Evolutionary conservation across 2,797 vertebrate species (phyloP).

Genomic region (Esox lucius): DNA sequence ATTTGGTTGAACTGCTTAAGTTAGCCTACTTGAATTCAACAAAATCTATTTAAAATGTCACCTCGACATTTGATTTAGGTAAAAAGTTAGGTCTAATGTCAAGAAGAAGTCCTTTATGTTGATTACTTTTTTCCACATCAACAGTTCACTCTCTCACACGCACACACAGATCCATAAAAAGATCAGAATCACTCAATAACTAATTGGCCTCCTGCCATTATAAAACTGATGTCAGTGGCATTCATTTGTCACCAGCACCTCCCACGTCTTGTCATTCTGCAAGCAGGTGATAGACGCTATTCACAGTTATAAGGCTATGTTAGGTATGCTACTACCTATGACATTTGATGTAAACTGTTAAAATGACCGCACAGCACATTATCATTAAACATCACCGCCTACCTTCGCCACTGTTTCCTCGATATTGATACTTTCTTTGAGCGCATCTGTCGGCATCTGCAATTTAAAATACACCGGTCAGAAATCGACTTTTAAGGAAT

Average conservation of each 20-base stretch:
- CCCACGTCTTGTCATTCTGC: neutral
- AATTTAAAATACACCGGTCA: constrained; percentile 55
- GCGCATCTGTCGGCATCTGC: constrained; percentile 76
- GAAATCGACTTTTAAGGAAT: constrained; percentile 28
- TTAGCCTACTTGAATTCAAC: too few species aligned
- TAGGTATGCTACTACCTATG: neutral
- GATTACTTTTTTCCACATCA: neutral
- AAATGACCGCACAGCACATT: neutral
- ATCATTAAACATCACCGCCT: constrained; percentile 6
- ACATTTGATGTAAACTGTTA: neutral
- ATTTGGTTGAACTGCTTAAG: too few species aligned
- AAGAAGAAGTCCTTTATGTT: neutral
- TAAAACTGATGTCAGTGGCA: neutral
- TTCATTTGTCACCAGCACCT: neutral
- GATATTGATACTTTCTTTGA: constrained; percentile 56
- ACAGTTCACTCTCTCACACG: neutral
- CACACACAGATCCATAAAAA: neutral
- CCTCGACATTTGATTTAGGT: too few species aligned
- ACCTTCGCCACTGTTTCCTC: constrained; percentile 61
- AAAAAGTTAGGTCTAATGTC: too few species aligned
- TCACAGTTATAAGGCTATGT: neutral
- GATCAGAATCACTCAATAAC: neutral
- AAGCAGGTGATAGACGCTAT: neutral
- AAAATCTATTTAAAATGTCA: too few species aligned
- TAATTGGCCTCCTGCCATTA: neutral